Conservation (phyloP, 1,140 invertebrate species). For the Amphibalanus amphitrite region DNA sequence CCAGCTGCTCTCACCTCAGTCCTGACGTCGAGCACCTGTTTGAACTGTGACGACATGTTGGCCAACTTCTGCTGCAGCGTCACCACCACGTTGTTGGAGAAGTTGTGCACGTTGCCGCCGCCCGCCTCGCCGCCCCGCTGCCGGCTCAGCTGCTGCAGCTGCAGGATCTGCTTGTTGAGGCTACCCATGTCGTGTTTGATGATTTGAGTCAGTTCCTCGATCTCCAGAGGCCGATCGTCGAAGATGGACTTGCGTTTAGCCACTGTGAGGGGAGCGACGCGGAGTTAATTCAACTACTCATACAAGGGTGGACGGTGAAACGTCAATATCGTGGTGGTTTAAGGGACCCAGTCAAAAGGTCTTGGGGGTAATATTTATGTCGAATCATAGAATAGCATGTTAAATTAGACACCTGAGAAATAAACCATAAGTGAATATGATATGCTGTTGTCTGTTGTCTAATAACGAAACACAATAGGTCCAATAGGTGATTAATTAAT, state of each 20-base stretch:
- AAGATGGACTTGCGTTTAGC: constrained; percentile 94
- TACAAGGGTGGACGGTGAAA: too few species aligned
- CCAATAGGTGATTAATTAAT: too few species aligned
- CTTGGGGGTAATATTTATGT: too few species aligned
- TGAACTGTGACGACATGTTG: constrained; percentile 91
- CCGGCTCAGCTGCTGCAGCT: constrained; percentile 55
- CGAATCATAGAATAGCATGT: too few species aligned
- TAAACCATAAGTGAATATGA: too few species aligned
- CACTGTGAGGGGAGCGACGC: too few species aligned
- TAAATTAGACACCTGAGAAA: too few species aligned
- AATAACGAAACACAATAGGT: too few species aligned
- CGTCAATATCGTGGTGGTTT: too few species aligned
- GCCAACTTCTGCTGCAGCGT: constrained; percentile 88
- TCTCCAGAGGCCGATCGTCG: constrained; percentile 86
- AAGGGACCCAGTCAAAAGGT: too few species aligned
- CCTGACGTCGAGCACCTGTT: constrained; percentile 75
- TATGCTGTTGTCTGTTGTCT: too few species aligned
- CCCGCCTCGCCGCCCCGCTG: constrained; percentile 27
- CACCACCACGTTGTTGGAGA: constrained; percentile 89
- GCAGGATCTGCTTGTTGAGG: constrained; percentile 84
- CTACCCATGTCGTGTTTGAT: constrained; percentile 91
- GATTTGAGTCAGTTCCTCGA: constrained; percentile 93
- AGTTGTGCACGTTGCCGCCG: constrained; percentile 70
- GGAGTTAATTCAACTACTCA: too few species aligned
- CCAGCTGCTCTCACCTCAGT: constrained; percentile 49